Conservation (phyloP, 2,888 invertebrate species). For the Drosophila bunnanda region DNA sequence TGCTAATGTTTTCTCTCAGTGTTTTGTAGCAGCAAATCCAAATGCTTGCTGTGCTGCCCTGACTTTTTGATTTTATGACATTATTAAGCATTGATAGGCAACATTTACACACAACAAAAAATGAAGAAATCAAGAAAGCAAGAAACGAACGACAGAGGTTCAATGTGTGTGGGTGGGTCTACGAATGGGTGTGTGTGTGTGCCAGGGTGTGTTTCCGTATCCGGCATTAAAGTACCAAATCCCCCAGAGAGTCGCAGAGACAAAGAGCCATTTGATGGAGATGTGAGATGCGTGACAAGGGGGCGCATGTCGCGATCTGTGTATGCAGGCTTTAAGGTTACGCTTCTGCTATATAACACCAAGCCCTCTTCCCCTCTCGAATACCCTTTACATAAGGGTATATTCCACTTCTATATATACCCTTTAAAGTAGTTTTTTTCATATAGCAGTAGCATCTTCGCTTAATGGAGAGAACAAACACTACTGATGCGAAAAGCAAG, state of each 20-base stretch:
- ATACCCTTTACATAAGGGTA: background rate
- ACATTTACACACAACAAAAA: constrained; percentile 39
- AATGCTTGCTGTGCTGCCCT: constrained; percentile 32
- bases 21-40: constrained; percentile 6
- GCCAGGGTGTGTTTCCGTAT: constrained; percentile 22
- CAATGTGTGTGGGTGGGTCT: background rate
- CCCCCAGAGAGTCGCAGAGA: constrained; percentile 21
- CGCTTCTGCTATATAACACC: background rate
- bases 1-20: background rate
- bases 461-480: constrained; percentile 4
- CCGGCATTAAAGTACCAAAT: constrained; percentile 34
- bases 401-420: background rate
- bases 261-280: constrained; percentile 22
- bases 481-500: background rate
- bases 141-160: constrained; percentile 9
- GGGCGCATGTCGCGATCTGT: constrained; percentile 9
- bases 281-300: constrained; percentile 7
- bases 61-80: constrained; percentile 57
- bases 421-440: background rate
- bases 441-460: background rate
- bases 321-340: constrained; percentile 12
- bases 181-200: background rate
- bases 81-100: constrained; percentile 67
- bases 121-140: background rate
- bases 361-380: background rate